These are phyloP conservation scores for Gallinago solitaria DNA, from an alignment of 2,797 vertebrate genomes.

Conservation along the genomic window DNA sequence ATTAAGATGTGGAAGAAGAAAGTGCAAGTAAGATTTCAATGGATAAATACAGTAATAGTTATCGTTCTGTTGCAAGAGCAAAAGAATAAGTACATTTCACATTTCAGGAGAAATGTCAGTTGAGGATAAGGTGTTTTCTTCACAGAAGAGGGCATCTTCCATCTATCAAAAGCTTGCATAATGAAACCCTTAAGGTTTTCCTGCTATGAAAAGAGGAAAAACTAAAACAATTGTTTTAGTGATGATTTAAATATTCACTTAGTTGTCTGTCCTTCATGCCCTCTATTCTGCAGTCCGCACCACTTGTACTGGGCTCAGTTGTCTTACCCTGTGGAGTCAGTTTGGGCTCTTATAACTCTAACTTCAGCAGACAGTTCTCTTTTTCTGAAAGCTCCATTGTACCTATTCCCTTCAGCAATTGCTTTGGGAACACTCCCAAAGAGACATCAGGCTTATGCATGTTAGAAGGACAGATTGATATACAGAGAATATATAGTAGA, in stretches of 20 bases:
- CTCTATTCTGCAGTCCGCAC: not conserved
- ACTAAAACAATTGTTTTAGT: not conserved
- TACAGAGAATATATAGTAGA: not conserved
- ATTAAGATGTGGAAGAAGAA: not conserved
- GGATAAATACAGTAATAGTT: not conserved
- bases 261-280: not conserved
- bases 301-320: not conserved
- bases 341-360: not conserved
- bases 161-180: not conserved
- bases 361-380: not conserved
- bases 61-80: not conserved
- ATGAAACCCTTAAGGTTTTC: not conserved
- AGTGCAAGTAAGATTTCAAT: not conserved
- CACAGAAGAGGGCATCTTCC: not conserved
- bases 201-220: not conserved
- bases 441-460: not conserved
- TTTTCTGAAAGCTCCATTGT: not conserved
- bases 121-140: not conserved
- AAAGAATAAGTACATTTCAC: not conserved
- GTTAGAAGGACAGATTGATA: not conserved
- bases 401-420: not conserved
- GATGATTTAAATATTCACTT: not conserved
- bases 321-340: not conserved
- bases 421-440: not conserved
- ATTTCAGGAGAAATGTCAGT: not conserved